These are phyloP conservation scores for Gnathonemus echidnorhynchus DNA, from an alignment of 2,113 vertebrate species.

Conservation along the genomic window DNA sequence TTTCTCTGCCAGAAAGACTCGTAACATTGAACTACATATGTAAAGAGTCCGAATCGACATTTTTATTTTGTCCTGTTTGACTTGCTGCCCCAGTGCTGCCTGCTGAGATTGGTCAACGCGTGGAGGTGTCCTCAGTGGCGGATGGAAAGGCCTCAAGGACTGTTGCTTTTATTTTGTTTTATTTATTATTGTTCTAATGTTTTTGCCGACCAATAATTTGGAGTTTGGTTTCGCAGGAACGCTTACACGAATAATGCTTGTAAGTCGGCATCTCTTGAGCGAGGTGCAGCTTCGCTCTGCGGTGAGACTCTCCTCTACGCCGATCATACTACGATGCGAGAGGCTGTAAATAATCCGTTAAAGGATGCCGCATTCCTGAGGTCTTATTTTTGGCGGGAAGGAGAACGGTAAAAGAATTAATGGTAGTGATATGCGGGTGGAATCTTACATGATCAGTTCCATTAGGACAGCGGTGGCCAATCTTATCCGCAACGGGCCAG, in stretches of 20 bases:
- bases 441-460: not conserved
- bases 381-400: not conserved
- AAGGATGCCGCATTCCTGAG: not conserved
- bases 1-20: not conserved
- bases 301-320: not conserved
- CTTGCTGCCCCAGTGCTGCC: not conserved
- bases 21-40: not conserved
- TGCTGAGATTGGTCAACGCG: not conserved
- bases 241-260: not conserved
- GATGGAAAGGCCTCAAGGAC: not conserved
- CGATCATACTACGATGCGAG: not conserved
- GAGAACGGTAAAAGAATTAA: not conserved
- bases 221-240: not conserved
- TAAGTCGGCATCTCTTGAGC: not conserved
- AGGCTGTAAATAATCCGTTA: slow-evolving; percentile 10
- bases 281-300: not conserved
- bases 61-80: not conserved
- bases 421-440: not conserved
- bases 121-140: no score
- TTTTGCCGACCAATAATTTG: not conserved
- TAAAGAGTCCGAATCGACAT: not conserved
- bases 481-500: not conserved
- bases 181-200: not conserved
- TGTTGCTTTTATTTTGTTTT: not conserved
- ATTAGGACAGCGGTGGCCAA: not conserved